Evolutionary conservation across 2,888 invertebrate species (phyloP), one percentile per base, ranked within the genome.

Genomic region (Catocala fraxini): DNA sequence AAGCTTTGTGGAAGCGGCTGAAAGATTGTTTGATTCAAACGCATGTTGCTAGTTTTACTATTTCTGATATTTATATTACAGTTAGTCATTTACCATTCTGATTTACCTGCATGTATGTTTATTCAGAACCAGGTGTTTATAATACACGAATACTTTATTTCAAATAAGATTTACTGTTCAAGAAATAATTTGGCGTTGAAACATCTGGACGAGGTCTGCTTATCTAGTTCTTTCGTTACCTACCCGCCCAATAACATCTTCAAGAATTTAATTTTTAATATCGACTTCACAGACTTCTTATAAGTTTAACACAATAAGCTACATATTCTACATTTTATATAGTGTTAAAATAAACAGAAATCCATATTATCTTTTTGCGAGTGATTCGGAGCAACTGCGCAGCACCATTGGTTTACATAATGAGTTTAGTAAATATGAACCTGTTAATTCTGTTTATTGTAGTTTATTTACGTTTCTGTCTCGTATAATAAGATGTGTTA

Each of bases 1-100:
- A 83, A 90, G 89, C 87, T 89, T 90, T 89, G 90, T 91, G 83
- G 88, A 89, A 89, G 84, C 90, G 82, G 82, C 83, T 91, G 91
- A 91, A 89, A 91, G 92, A 91, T 92, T 88, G 90, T 92, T 90
- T 88, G 89, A 90, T 85, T 90, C 82, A 79, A 83, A 77, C 86
- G 82, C 80, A 81, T 81, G 87, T 82, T 86, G 82, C 83, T 86
- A 88, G 87, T 88, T 90, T 87, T 83, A 86, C 89, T 90, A 90
- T 90, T 90, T 89, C 86, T 83, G 90, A 92, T 92, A 93, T 93
- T 92, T 93, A 87, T 92, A 90, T 91, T 89, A 92, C 90, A 92
- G 88, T 91, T 89, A 92, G 87, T 93, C 91, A 92, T 93, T 93
- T 89, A 92, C 85, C 91, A 90, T 93, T 93, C 92, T 91, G 92